Percentiles rank a stretch among this genome's conserved stretches.
Conservation (phyloP, 1,140 invertebrate genomes). For the Pogonus chalceus region DNA sequence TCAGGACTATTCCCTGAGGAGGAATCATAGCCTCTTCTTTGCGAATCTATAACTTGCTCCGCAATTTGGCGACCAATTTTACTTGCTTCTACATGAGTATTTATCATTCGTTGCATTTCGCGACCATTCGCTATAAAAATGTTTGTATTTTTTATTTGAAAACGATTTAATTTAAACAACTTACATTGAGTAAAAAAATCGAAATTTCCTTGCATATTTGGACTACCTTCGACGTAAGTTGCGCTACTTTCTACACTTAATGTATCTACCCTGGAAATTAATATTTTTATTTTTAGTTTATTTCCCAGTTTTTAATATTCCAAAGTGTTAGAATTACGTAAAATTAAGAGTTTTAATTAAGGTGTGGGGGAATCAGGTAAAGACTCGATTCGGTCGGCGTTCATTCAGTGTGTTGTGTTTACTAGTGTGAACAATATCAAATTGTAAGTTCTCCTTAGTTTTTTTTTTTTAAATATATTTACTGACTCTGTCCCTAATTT, state of each 20-base stretch:
- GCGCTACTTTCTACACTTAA: constrained; percentile 41
- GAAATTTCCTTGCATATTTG: constrained; percentile 41
- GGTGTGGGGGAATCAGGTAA: too few species aligned
- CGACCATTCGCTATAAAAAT: constrained; percentile 33
- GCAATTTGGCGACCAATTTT: constrained; percentile 72
- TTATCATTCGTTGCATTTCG: constrained; percentile 59
- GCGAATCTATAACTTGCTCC: constrained; percentile 54
- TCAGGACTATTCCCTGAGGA: constrained; percentile 41
- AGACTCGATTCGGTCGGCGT: too few species aligned
- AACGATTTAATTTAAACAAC: constrained; percentile 15
- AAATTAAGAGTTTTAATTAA: too few species aligned
- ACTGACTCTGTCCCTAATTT: too few species aligned
- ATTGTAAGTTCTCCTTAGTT: too few species aligned
- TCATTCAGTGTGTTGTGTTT: too few species aligned
- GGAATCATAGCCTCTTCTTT: constrained; percentile 41
- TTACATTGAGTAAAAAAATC: constrained; percentile 50
- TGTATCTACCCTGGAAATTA: constrained; percentile 39
- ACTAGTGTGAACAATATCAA: too few species aligned
- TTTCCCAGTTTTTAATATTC: too few species aligned
- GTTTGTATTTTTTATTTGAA: not conserved
- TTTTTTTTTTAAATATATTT: too few species aligned
- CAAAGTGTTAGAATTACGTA: too few species aligned
- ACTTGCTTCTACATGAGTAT: constrained; percentile 63
- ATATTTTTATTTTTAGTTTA: constrained; percentile 10
- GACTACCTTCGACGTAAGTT: constrained; percentile 36